phyloP scores from a whole-genome alignment of 1,140 invertebrate genomes.

The Drusus annulatus region DNA sequence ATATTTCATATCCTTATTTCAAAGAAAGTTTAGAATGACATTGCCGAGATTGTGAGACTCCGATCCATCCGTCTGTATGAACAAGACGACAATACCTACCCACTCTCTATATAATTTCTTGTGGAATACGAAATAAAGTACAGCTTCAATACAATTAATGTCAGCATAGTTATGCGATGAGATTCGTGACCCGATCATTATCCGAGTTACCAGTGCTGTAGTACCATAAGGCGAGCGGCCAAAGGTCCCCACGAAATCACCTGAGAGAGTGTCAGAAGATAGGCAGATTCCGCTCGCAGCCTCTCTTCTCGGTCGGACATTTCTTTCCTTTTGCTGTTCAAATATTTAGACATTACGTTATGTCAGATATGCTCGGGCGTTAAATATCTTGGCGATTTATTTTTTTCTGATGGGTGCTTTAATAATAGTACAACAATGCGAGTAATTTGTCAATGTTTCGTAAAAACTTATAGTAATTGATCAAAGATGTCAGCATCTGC shows the following conservation, averaged over 20 bases:
- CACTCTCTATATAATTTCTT: conserved; percentile 12
- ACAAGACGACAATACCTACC: too few relatives aligned
- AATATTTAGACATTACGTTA: conserved; percentile 3
- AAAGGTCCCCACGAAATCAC: conserved; percentile 31
- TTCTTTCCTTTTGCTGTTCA: conserved; percentile 2
- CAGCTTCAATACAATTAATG: conserved; percentile 40
- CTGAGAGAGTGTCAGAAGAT: conserved; percentile 30
- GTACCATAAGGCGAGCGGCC: conserved; percentile 15
- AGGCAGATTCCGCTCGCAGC: too few relatives aligned
- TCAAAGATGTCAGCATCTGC: not conserved
- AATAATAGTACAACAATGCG: too few relatives aligned
- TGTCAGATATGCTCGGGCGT: not conserved
- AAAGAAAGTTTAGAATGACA: too few relatives aligned
- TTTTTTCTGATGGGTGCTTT: too few relatives aligned
- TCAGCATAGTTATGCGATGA: conserved; percentile 12
- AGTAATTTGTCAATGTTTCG: too few relatives aligned
- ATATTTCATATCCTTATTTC: too few relatives aligned
- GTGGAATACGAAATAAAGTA: conserved; percentile 42
- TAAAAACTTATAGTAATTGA: too few relatives aligned
- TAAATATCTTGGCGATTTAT: not conserved
- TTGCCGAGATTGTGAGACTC: too few relatives aligned
- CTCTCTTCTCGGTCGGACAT: conserved; percentile 39
- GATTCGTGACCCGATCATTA: conserved; percentile 45
- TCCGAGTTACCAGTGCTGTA: not conserved
- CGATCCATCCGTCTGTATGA: too few relatives aligned